phyloP scores from a whole-genome alignment of 1,140 invertebrate species.

The Polyergus mexicanus region DNA sequence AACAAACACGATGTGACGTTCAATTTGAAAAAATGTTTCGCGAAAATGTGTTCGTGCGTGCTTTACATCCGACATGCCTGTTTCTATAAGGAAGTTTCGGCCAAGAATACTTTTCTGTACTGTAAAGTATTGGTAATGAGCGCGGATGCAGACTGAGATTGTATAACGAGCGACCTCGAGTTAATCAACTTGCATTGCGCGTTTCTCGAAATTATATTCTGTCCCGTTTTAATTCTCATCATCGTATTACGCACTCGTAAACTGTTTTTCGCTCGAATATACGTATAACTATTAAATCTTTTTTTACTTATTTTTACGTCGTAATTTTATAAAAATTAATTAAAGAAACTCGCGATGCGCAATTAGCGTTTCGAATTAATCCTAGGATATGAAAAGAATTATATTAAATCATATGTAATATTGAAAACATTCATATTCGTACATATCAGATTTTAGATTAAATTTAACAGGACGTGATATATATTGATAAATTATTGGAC shows the following conservation, averaged over 20 bases:
- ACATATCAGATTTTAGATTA: constrained; percentile 18
- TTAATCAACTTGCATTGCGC: constrained; percentile 50
- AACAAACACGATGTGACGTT: neutral
- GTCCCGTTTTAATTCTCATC: constrained; percentile 21
- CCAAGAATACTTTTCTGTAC: constrained; percentile 27
- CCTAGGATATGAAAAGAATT: neutral
- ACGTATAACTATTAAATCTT: constrained; percentile 14
- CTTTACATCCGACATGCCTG: neutral
- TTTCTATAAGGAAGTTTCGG: constrained; percentile 18
- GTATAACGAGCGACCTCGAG: constrained; percentile 29
- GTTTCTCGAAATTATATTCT: constrained; percentile 36
- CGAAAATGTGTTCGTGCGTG: constrained; percentile 5
- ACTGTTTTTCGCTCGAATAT: neutral
- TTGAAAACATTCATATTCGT: neutral
- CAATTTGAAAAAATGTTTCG: neutral
- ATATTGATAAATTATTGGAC: neutral
- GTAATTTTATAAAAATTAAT: constrained; percentile 15
- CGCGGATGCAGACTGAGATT: neutral
- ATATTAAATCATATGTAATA: constrained; percentile 22
- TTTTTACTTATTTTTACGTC: constrained; percentile 6
- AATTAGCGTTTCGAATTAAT: constrained; percentile 17
- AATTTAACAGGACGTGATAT: constrained; percentile 3
- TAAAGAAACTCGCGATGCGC: neutral
- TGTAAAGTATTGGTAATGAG: constrained; percentile 26
- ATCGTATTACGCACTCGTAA: neutral